Percentiles rank a stretch among this genome's conserved stretches.
Conservation (phyloP, 2,797 vertebrate genomes). For the Micromesistius poutassou region DNA sequence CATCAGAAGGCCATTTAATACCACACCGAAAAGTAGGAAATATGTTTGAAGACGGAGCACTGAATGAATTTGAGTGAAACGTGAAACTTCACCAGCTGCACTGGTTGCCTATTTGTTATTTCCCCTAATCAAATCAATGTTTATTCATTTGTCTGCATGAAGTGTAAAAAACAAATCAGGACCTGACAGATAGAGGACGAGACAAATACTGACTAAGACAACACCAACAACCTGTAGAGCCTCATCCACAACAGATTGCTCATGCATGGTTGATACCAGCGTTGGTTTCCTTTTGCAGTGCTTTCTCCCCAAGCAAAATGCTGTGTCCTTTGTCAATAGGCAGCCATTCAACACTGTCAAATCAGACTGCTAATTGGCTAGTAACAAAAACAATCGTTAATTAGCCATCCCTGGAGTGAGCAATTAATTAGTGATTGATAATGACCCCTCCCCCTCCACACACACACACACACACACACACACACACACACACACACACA, state of each 20-base stretch:
- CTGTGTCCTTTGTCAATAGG: constrained; percentile 44
- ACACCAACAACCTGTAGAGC: neutral
- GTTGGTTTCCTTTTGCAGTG: neutral
- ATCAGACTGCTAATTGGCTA: constrained; percentile 68
- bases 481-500: neutral
- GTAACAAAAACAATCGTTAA: constrained; percentile 73
- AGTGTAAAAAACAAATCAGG: neutral
- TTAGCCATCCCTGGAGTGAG: constrained; percentile 72
- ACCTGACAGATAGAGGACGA: neutral
- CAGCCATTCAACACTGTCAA: constrained; percentile 63
- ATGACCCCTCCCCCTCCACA: constrained; percentile 40
- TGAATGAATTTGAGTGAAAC: neutral
- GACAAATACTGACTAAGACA: neutral
- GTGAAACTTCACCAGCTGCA: neutral
- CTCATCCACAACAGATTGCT: neutral
- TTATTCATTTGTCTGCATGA: neutral
- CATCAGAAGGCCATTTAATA: neutral
- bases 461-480: neutral
- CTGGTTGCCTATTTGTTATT: neutral
- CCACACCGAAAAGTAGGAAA: neutral
- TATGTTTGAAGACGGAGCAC: neutral
- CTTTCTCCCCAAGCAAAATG: neutral
- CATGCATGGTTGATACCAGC: neutral
- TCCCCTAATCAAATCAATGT: neutral
- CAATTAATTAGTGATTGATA: constrained; percentile 74